These are phyloP conservation scores for Pachymerium ferrugineum DNA, from an alignment of 2,888 invertebrate species.

Conservation along the genomic window DNA sequence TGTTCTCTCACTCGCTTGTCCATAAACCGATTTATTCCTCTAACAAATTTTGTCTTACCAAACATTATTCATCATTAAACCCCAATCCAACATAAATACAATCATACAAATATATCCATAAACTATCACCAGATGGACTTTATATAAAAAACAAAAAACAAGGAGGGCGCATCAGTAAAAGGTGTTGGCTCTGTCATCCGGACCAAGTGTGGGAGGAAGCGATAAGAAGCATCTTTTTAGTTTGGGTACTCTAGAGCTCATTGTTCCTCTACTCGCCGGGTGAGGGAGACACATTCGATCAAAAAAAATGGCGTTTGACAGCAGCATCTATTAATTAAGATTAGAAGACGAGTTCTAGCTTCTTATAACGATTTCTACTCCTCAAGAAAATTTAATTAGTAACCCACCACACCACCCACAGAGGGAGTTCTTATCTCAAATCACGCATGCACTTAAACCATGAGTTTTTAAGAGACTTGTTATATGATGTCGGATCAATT, in stretches of 20 bases:
- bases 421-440: background rate
- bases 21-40: slow-evolving; percentile 15
- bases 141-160: slow-evolving; percentile 1
- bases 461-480: too few relatives aligned
- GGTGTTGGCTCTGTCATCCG: slow-evolving; percentile 6
- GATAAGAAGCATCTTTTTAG: slow-evolving; percentile 15
- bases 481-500: slow-evolving; percentile 9
- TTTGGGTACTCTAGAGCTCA: background rate
- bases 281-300: background rate
- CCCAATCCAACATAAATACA: background rate
- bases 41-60: slow-evolving; percentile 11
- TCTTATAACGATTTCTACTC: background rate
- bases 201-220: slow-evolving; percentile 7
- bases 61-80: slow-evolving; percentile 16
- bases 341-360: background rate
- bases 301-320: slow-evolving; percentile 5
- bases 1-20: slow-evolving; percentile 13
- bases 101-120: slow-evolving; percentile 5
- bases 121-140: background rate
- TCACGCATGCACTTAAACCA: slow-evolving; percentile 14
- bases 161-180: background rate
- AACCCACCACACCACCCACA: slow-evolving; percentile 5
- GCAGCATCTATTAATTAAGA: slow-evolving; percentile 11
- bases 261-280: slow-evolving; percentile 1
- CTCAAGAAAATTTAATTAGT: background rate